Evolutionary conservation across 2,888 invertebrate species (phyloP), one percentile per base, ranked within the genome.

Genomic region (Lacanobia oleracea): DNA sequence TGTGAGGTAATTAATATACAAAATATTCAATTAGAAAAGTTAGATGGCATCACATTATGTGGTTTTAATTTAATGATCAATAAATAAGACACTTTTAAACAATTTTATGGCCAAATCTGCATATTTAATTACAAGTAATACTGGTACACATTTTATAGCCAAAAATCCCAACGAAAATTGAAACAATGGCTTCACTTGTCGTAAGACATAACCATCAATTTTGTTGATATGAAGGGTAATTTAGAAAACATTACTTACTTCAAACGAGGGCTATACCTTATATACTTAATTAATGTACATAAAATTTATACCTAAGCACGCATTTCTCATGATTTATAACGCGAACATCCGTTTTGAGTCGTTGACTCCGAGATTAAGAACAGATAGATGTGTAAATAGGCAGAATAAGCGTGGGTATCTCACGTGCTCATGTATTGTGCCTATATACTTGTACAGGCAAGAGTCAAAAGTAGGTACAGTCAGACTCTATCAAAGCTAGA

Each of bases 241-340:
- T 75, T 79, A 56, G 74, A 50, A 68, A 73, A 75, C 83, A 85
- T 83, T 73, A 83, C 67, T 83, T 75, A 85, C 12, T 18, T 59
- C 63, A 70, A 83, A 84, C 81, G 57, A 81, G 86, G 65, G 16
- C 33, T 62, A 50, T 66, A 75, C 66, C 72, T 74, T 77, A 81
- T 74, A 72, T 82, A 74, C 74, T 80, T 77, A 75, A 77, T 76
- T 81, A 84, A 72, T 79, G 79, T 74, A 86, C 72, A 77, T 71
- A 72, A 71, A 77, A 79, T 68, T 23, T 79, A 70, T 76, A 67
- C 51, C 62, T 62, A 73, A 71, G 66, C 66, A 67, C 61, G 61
- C 77, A 68, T 75, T 82, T 69, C 74, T 37, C 70, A 86, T 82
- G 79, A 86, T 87, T 87, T 86, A 87, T 84, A 66, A 51, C 72